phyloP scores from a whole-genome alignment of 2,113 vertebrate species.

The Pterophyllum scalare region DNA sequence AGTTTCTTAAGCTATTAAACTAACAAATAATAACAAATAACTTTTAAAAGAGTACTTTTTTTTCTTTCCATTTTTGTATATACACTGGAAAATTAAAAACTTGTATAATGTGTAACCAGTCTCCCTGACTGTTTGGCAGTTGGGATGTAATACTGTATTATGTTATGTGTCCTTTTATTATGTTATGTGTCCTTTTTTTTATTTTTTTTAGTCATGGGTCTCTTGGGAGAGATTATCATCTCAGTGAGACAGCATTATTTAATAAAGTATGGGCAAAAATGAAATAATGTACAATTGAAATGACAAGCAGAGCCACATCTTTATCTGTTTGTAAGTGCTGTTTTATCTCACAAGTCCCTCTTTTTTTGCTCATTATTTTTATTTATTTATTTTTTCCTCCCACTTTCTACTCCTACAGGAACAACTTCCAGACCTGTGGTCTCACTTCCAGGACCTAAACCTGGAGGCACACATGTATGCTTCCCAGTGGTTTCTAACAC shows the following conservation, averaged over 20 bases:
- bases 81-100: not conserved
- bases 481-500: slow-evolving; percentile 98
- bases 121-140: not conserved
- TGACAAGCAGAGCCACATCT: slow-evolving; percentile 27
- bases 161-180: not conserved
- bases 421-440: slow-evolving; percentile 91
- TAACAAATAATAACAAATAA: too few relatives aligned
- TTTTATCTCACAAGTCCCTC: slow-evolving; percentile 25
- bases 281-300: slow-evolving; percentile 33
- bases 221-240: not conserved
- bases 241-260: not conserved
- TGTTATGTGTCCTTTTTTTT: not conserved
- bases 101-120: not conserved
- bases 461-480: slow-evolving; percentile 99
- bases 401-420: slow-evolving; percentile 82
- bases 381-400: not conserved
- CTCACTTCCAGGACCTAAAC: slow-evolving; percentile 91
- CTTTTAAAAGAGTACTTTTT: not conserved
- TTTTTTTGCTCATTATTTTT: not conserved
- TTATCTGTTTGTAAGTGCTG: slow-evolving; percentile 14
- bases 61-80: not conserved
- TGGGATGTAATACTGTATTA: not conserved
- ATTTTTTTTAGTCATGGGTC: not conserved
- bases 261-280: slow-evolving; percentile 6
- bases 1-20: not conserved